Evolutionary conservation across 2,113 vertebrate genomes (phyloP).

Genomic region (Cyprinus carpio): DNA sequence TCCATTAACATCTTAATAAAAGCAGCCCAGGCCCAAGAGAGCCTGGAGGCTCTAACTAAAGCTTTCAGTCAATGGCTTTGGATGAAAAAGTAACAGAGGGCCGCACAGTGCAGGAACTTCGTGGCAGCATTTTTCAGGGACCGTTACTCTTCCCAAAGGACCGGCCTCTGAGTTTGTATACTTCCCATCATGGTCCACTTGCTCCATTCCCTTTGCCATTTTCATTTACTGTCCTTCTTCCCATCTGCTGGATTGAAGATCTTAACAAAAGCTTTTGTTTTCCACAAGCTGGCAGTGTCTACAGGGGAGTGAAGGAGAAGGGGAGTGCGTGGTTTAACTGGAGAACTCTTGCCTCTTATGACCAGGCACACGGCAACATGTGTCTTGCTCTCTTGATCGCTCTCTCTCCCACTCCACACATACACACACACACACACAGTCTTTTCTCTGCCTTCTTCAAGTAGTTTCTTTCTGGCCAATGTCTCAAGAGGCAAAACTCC

Average conservation of each 20-base stretch:
- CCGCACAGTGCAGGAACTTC: constrained; percentile 61
- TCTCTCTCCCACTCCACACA: neutral
- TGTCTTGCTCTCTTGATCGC: neutral
- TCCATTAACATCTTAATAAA: constrained; percentile 81
- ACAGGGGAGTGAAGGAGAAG: constrained; percentile 56
- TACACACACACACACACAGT: neutral
- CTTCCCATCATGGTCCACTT: constrained; percentile 66
- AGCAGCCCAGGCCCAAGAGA: constrained; percentile 66
- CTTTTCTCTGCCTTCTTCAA: neutral
- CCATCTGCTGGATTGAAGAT: constrained; percentile 75
- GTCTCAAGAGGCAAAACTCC: constrained; percentile 8
- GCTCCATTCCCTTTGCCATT: constrained; percentile 57
- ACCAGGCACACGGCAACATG: constrained; percentile 59
- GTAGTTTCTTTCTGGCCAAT: neutral
- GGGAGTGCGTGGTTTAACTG: constrained; percentile 60
- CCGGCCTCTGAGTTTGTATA: constrained; percentile 63
- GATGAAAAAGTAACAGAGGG: constrained; percentile 53
- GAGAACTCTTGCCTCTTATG: constrained; percentile 42
- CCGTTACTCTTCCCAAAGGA: constrained; percentile 56
- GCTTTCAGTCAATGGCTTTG: constrained; percentile 45
- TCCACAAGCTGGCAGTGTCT: constrained; percentile 69
- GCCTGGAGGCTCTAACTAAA: constrained; percentile 63
- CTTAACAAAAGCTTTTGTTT: constrained; percentile 75
- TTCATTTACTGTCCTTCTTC: constrained; percentile 76
- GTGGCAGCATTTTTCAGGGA: constrained; percentile 57